A percentile compares a stretch with the other conserved stretches of the same genome.
Conservation (phyloP, 2,888 invertebrate species). For the Xestobium rufovillosum region DNA sequence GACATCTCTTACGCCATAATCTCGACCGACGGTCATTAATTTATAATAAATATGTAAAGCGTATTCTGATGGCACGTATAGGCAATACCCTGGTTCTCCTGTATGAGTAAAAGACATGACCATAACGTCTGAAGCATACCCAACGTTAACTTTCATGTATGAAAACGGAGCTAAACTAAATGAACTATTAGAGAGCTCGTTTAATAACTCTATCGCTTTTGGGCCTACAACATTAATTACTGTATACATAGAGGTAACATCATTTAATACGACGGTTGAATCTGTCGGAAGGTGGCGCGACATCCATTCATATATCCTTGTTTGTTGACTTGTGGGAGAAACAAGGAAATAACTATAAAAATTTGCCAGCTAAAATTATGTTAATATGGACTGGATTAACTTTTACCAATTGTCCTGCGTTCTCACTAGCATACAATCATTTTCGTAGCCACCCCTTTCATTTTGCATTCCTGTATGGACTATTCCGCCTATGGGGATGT, state of each 20-base stretch:
- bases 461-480: conserved; percentile 67
- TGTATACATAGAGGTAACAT: conserved; percentile 66
- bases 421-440: conserved; percentile 64
- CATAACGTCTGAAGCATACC: conserved; percentile 61
- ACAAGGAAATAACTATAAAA: conserved; percentile 61
- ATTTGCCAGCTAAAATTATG: neutral
- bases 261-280: conserved; percentile 54
- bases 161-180: conserved; percentile 56
- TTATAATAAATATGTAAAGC: conserved; percentile 66
- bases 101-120: conserved; percentile 66
- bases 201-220: conserved; percentile 55
- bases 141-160: conserved; percentile 60
- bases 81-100: conserved; percentile 62
- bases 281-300: conserved; percentile 52
- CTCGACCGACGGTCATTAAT: conserved; percentile 56
- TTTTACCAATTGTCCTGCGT: conserved; percentile 50
- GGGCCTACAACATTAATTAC: conserved; percentile 65
- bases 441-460: conserved; percentile 62
- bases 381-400: neutral
- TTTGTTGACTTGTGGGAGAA: conserved; percentile 72
- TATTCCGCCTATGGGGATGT: conserved; percentile 56
- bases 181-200: conserved; percentile 56
- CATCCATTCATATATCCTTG: conserved; percentile 64
- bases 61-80: conserved; percentile 65
- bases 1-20: conserved; percentile 61